Conservation (phyloP, 92 coral and sea anemone species). For the Zoanthus gigantus region DNA sequence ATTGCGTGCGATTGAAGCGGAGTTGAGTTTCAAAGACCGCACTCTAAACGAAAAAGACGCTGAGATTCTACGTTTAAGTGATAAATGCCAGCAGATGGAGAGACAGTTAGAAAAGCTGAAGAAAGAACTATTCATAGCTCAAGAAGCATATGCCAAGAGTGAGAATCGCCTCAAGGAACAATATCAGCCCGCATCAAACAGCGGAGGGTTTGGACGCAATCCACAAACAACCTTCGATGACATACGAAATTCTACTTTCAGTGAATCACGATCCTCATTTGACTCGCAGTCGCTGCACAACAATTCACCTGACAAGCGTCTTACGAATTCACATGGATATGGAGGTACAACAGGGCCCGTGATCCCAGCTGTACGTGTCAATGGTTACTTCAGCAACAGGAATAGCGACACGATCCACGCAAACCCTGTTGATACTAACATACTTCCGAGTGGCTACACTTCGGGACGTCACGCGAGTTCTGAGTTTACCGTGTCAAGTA, state of each 20-base stretch:
- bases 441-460: constrained; percentile 23
- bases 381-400: constrained; percentile 32
- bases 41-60: constrained; percentile 88
- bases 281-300: not conserved
- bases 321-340: not conserved
- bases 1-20: constrained; percentile 72
- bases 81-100: constrained; percentile 79
- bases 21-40: constrained; percentile 76
- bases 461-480: constrained; percentile 33
- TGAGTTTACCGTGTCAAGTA: constrained; percentile 37
- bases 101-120: constrained; percentile 89
- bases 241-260: too few relatives aligned
- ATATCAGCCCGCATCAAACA: not conserved
- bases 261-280: not conserved
- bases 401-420: constrained; percentile 3
- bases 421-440: not conserved
- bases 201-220: not conserved
- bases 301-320: not conserved
- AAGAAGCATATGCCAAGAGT: constrained; percentile 75
- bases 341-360: constrained; percentile 1
- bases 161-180: constrained; percentile 73
- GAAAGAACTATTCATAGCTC: constrained; percentile 76
- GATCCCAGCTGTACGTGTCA: constrained; percentile 42
- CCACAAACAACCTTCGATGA: too few relatives aligned
- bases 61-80: constrained; percentile 68